Percentiles rank a stretch among this genome's conserved stretches.
phyloP scores from a whole-genome alignment of 2,797 vertebrate species.

The Streptopelia turtur region DNA sequence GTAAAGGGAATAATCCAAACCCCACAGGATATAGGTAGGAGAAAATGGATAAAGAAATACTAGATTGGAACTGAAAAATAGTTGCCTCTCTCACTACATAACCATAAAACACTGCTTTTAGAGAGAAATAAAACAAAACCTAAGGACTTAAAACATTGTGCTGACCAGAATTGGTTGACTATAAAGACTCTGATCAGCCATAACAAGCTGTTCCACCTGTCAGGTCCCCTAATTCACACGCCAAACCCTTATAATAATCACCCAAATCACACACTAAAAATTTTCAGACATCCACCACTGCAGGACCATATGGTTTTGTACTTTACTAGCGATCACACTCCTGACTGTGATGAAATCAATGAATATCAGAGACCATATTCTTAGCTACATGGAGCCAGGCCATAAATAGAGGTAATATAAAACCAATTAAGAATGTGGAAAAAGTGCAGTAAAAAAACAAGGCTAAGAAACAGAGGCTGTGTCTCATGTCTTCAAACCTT shows the following conservation, averaged over 20 bases:
- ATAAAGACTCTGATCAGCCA: background rate
- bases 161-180: background rate
- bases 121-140: background rate
- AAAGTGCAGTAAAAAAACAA: background rate
- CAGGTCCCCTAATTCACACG: background rate
- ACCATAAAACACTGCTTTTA: background rate
- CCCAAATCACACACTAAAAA: background rate
- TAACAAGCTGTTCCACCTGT: background rate
- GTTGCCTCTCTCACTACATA: background rate
- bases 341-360: background rate
- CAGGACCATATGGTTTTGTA: rapidly evolving
- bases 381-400: background rate
- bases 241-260: background rate
- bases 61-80: background rate
- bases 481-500: background rate
- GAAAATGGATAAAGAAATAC: background rate
- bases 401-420: background rate
- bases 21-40: rapidly evolving
- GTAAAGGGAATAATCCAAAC: background rate
- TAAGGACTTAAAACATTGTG: background rate
- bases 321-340: background rate
- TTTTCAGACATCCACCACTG: background rate
- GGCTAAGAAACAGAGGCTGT: background rate
- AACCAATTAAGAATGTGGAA: background rate
- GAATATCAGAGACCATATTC: background rate